Conservation (phyloP, 1,140 invertebrate species). For the Tribolium castaneum region DNA sequence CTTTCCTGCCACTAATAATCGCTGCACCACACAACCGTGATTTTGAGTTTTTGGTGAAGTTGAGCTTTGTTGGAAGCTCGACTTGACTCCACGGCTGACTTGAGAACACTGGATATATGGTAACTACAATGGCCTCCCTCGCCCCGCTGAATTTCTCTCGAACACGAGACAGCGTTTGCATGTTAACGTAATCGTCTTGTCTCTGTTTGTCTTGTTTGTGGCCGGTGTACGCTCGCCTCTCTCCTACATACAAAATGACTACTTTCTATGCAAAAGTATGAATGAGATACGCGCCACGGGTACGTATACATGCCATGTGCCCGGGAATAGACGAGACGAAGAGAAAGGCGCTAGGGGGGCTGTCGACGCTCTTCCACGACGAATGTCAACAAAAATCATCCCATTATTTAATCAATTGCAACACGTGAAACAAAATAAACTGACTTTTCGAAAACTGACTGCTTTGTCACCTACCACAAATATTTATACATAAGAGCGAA, state of each 20-base stretch:
- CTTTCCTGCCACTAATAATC: conserved; percentile 6
- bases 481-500: too few relatives aligned
- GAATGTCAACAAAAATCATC: too few relatives aligned
- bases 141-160: conserved; percentile 69
- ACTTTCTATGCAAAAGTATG: conserved; percentile 66
- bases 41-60: neutral
- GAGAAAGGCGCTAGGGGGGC: neutral
- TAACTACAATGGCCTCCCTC: conserved; percentile 62
- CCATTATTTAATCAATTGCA: too few relatives aligned
- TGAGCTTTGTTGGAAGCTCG: conserved; percentile 43
- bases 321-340: conserved; percentile 11
- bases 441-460: too few relatives aligned
- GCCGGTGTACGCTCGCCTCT: conserved; percentile 57
- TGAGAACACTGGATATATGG: conserved; percentile 65
- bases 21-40: neutral
- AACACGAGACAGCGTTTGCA: conserved; percentile 66
- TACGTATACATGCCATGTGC: conserved; percentile 61
- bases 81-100: conserved; percentile 62
- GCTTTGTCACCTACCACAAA: too few relatives aligned
- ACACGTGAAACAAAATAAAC: too few relatives aligned
- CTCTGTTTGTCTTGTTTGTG: conserved; percentile 61
- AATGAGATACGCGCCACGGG: conserved; percentile 64
- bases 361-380: neutral
- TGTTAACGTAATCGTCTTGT: conserved; percentile 66
- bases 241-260: conserved; percentile 66